Percentiles rank a stretch among this genome's conserved stretches.
phyloP scores from a whole-genome alignment of 2,888 invertebrate species.

The Agrotis ipsilon region DNA sequence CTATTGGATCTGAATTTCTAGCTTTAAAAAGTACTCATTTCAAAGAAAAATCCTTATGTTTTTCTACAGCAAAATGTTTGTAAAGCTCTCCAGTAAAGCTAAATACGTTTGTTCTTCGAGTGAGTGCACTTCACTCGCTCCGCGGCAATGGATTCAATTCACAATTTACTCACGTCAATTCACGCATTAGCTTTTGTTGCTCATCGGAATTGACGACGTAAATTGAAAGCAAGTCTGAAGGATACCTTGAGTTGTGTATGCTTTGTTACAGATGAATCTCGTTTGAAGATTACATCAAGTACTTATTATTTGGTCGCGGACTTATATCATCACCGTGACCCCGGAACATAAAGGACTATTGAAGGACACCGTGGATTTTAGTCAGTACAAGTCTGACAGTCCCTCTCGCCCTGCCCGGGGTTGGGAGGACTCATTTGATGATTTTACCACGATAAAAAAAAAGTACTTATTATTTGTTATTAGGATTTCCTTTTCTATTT shows the following conservation, averaged over 20 bases:
- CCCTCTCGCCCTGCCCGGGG: no score
- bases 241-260: neutral
- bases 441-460: no score
- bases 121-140: slow-evolving; percentile 40
- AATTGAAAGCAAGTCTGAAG: slow-evolving; percentile 4
- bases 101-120: slow-evolving; percentile 46
- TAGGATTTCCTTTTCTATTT: no score
- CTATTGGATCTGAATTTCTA: no score
- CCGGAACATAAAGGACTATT: no score
- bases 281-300: slow-evolving; percentile 1
- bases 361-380: no score
- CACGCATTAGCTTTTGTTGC: slow-evolving; percentile 28
- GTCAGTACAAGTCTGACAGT: no score
- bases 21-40: neutral
- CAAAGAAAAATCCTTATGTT: slow-evolving; percentile 3
- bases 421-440: no score
- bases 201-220: slow-evolving; percentile 13
- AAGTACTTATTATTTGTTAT: neutral
- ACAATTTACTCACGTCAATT: slow-evolving; percentile 44
- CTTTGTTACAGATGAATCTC: neutral
- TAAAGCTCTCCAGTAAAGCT: slow-evolving; percentile 28
- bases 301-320: no score
- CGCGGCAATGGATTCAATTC: slow-evolving; percentile 38
- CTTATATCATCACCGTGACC: no score
- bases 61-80: slow-evolving; percentile 28